Conservation (phyloP, 2,113 vertebrate genomes). For the Entosphenus tridentatus region DNA sequence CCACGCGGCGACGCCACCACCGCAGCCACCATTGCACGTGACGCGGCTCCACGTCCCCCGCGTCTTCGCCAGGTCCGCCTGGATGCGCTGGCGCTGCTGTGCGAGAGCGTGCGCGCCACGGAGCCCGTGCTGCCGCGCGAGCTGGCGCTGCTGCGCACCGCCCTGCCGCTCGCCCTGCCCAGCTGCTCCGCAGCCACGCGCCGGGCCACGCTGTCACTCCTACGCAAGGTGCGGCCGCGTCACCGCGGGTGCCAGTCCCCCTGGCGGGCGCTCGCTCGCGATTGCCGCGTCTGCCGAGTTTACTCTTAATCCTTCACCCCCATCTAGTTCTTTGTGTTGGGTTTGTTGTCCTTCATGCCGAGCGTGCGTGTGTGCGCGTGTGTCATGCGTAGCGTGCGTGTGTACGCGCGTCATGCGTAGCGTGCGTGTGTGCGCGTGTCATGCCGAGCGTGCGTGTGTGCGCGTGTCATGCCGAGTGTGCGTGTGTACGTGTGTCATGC, state of each 20-base stretch:
- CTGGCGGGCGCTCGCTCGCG: background rate
- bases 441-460: too few relatives aligned
- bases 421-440: too few relatives aligned
- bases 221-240: slow-evolving; percentile 47
- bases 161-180: slow-evolving; percentile 52
- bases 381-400: too few relatives aligned
- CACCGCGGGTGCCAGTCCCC: background rate
- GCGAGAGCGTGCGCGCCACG: slow-evolving; percentile 68
- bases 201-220: slow-evolving; percentile 51
- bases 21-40: too few relatives aligned
- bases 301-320: background rate
- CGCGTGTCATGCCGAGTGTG: too few relatives aligned
- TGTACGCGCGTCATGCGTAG: too few relatives aligned
- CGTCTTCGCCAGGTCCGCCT: slow-evolving; percentile 43
- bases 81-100: slow-evolving; percentile 71
- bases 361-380: slow-evolving; percentile 6
- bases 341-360: slow-evolving; percentile 30
- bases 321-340: background rate
- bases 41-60: background rate
- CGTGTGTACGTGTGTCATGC: too few relatives aligned
- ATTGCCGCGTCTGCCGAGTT: background rate
- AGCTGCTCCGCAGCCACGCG: slow-evolving; percentile 52
- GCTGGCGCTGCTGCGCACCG: slow-evolving; percentile 47
- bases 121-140: slow-evolving; percentile 46
- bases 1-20: background rate